Conservation (phyloP, 2,888 invertebrate genomes). For the Oligia latruncula region DNA sequence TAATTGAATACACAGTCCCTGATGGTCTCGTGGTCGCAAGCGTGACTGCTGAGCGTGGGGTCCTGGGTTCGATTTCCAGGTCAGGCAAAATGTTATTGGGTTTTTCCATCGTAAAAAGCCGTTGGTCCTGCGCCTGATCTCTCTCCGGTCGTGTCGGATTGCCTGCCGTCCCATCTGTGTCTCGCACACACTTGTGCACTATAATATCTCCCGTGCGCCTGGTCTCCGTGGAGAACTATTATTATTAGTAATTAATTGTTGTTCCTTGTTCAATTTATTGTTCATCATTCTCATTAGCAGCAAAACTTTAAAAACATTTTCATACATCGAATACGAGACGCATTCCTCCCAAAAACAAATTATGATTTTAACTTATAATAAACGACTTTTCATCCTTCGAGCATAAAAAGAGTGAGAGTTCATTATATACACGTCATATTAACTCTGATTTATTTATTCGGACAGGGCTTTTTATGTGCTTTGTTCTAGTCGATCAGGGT, state of each 20-base stretch:
- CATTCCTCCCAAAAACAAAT: constrained; percentile 5
- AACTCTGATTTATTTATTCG: constrained; percentile 35
- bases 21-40: not conserved
- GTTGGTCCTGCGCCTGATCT: not conserved
- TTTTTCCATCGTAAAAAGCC: not conserved
- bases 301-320: not conserved
- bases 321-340: not conserved
- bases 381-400: constrained; percentile 4
- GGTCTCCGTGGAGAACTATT: not conserved
- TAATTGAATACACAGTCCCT: not conserved
- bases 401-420: constrained; percentile 28
- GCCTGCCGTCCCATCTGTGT: not conserved
- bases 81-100: not conserved
- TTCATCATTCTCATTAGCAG: not conserved
- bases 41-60: too few relatives aligned
- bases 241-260: too few relatives aligned
- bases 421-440: constrained; percentile 31
- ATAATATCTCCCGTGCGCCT: not conserved
- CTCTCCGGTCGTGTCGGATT: not conserved
- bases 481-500: constrained; percentile 7
- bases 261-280: too few relatives aligned
- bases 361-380: constrained; percentile 4
- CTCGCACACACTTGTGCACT: not conserved
- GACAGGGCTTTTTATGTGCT: constrained; percentile 23
- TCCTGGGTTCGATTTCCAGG: not conserved